phyloP scores from a whole-genome alignment of 2,888 invertebrate species.

The Drosophila histrio region DNA sequence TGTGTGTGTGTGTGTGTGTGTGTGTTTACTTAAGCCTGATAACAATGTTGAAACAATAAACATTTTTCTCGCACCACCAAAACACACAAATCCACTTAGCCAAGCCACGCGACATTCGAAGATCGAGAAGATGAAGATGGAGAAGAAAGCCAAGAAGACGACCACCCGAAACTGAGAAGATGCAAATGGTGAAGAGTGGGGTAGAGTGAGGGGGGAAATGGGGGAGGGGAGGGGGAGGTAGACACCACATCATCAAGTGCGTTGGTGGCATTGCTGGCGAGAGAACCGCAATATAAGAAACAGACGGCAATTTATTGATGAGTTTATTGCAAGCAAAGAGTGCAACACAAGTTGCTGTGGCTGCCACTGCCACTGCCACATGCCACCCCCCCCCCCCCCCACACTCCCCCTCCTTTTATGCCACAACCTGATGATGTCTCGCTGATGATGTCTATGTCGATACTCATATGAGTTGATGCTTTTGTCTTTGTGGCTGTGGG shows the following conservation, averaged over 20 bases:
- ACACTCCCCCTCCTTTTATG: conserved; percentile 3
- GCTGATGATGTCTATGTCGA: conserved; percentile 79
- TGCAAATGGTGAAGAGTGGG: conserved; percentile 17
- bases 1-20: conserved; percentile 21
- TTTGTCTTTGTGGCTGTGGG: conserved; percentile 61
- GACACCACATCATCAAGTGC: conserved; percentile 56
- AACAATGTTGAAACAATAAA: conserved; percentile 84
- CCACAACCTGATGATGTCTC: conserved; percentile 54
- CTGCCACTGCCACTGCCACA: conserved; percentile 15
- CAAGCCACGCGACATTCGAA: conserved; percentile 56
- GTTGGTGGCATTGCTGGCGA: conserved; percentile 53
- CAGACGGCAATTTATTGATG: conserved; percentile 83
- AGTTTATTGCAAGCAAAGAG: conserved; percentile 80
- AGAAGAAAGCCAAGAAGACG: conserved; percentile 59
- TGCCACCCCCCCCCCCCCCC: conserved; percentile 4
- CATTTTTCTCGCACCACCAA: conserved; percentile 81
- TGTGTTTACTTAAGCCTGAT: conserved; percentile 82
- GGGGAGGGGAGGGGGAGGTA: conserved; percentile 8
- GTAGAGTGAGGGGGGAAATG: conserved; percentile 16
- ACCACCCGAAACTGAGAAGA: conserved; percentile 53
- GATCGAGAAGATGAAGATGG: conserved; percentile 17
- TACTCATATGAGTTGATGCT: conserved; percentile 70
- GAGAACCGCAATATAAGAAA: conserved; percentile 55
- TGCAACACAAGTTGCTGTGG: conserved; percentile 25
- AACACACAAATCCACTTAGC: conserved; percentile 84